Evolutionary conservation across 2,113 vertebrate genomes (phyloP), one percentile per base, ranked within the genome.

Genomic region (Sakesphorus luctuosus): DNA sequence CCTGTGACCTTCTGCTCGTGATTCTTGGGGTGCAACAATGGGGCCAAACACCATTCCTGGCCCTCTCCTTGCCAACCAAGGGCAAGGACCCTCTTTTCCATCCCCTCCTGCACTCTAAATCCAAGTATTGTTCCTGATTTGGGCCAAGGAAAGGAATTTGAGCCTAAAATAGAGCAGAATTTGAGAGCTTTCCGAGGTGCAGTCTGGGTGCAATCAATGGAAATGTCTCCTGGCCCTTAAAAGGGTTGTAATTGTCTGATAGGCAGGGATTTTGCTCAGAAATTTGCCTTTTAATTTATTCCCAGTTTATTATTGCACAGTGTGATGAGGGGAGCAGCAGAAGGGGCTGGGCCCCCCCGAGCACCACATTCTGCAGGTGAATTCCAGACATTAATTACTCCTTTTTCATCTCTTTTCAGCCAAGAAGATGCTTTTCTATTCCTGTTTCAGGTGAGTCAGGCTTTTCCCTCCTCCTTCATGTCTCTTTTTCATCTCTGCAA

Each of bases 341-440:
- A 68, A 91, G 53, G 55, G 53, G 55, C 71, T 78, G 18, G 21
- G 65, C 59, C 43, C 53, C 84, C 81, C 88, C n/a, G 40, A 40
- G 40, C 40, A 11, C 40, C 40, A 40, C 40, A 66, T 58, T 81
- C 46, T 80, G 35, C 84, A 75, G 84, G 69, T 84, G 89, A 71
- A 78, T 75, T 74, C 77, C 52, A 78, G 89, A 72, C 52, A 67
- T 89, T 84, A 95, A 95, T 67, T 36, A 38, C 73, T 93, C 69
- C 69, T 84, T 95, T 94, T 85, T 82, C 65, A 78, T 67, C 83
- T 86, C 1, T 85, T 89, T 58, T 31, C 63, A 90, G 84, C 52
- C 77, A 72, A 6, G 68, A 40, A 6, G 46, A 40, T 84, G 77
- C n/a, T 84, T 81, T 91, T 62, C 74, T 71, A 13, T 81, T 74